Evolutionary conservation across 2,797 vertebrate genomes (phyloP).

Genomic region (Pantherophis vulpinus): DNA sequence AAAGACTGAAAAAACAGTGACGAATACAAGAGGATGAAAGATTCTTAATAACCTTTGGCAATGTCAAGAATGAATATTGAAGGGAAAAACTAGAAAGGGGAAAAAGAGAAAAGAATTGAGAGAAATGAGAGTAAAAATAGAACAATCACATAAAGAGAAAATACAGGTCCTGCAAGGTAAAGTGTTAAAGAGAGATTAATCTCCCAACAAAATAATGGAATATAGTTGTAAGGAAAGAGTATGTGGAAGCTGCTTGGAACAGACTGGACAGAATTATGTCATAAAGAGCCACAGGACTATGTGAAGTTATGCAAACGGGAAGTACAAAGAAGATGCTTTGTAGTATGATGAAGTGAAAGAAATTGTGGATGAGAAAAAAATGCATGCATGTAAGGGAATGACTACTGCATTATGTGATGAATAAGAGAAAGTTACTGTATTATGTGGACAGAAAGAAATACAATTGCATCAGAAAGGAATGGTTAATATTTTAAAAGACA

Average conservation of each 20-base stretch:
- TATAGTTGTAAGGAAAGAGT: not conserved
- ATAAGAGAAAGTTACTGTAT: not conserved
- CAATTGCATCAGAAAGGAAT: not conserved
- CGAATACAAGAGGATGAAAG: not conserved
- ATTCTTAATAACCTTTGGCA: not conserved
- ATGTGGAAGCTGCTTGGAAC: not conserved
- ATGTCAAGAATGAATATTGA: not conserved
- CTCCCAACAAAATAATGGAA: not conserved
- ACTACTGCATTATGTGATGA: not conserved
- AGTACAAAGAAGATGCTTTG: not conserved
- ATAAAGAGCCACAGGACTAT: not conserved
- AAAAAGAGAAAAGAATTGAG: not conserved
- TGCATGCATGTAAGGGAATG: not conserved
- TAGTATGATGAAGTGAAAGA: not conserved
- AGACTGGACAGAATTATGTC: not conserved
- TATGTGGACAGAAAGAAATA: not conserved
- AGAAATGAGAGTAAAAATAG: not conserved
- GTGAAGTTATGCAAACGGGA: not conserved
- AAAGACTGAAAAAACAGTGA: not conserved
- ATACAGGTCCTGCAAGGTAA: not conserved
- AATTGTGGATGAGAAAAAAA: not conserved
- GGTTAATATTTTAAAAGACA: not conserved
- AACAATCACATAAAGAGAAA: not conserved
- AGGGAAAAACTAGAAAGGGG: not conserved
- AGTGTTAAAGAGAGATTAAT: not conserved